Percentiles rank a stretch among this genome's conserved stretches.
These are phyloP conservation scores for Sebastiscus tertius DNA, from an alignment of 2,797 vertebrate species.

Conservation along the genomic window DNA sequence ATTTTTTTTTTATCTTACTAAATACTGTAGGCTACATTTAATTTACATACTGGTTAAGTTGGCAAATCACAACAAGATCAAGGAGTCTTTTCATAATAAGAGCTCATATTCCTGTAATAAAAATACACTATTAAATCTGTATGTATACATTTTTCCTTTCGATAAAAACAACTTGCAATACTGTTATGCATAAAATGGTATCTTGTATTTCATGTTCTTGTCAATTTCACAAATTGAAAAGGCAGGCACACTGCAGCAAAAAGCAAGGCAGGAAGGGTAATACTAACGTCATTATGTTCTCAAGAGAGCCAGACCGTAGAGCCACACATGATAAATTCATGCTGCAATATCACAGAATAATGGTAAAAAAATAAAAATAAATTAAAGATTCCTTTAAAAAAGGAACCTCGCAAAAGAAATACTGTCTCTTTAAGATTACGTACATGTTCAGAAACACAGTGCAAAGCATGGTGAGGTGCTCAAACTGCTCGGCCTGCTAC, in stretches of 20 bases:
- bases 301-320: constrained; percentile 58
- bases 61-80: constrained; percentile 66
- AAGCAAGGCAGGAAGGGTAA: constrained; percentile 80
- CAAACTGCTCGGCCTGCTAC: constrained; percentile 56
- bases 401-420: constrained; percentile 74
- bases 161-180: constrained; percentile 78
- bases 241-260: constrained; percentile 83
- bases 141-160: constrained; percentile 68
- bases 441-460: constrained; percentile 70
- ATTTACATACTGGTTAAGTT: constrained; percentile 39
- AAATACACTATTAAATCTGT: constrained; percentile 86
- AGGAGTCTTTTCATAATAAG: constrained; percentile 77
- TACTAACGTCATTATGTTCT: constrained; percentile 63
- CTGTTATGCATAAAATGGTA: constrained; percentile 75
- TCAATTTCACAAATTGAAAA: constrained; percentile 91
- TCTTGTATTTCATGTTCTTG: constrained; percentile 79
- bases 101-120: constrained; percentile 82
- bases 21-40: constrained; percentile 67
- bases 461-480: constrained; percentile 65
- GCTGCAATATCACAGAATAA: constrained; percentile 58
- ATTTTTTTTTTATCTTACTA: constrained; percentile 49
- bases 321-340: constrained; percentile 62
- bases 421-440: constrained; percentile 80
- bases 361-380: background rate
- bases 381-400: constrained; percentile 45